phyloP scores from a whole-genome alignment of 2,113 vertebrate genomes.

The Pseudopipra pipra region DNA sequence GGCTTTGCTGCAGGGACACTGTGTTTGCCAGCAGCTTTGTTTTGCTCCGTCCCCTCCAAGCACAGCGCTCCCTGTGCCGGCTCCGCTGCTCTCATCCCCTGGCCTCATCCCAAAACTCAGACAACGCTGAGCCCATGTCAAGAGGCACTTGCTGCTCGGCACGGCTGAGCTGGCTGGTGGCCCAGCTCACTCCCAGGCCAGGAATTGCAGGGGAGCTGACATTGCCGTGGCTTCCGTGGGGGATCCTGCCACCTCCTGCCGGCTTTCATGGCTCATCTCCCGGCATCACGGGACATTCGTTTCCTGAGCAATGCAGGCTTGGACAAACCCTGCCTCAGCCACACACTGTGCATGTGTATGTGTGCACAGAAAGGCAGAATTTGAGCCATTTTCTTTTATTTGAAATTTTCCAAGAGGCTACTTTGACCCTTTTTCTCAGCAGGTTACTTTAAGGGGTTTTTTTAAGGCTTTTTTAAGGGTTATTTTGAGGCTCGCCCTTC shows the following conservation, averaged over 20 bases:
- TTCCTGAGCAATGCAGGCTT: neutral
- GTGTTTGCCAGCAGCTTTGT: neutral
- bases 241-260: neutral
- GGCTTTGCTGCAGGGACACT: neutral
- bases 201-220: neutral
- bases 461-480: neutral
- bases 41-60: neutral
- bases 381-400: neutral
- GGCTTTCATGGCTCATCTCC: neutral
- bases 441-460: neutral
- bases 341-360: rapidly evolving
- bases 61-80: neutral
- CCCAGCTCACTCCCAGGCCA: neutral
- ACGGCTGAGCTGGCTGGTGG: neutral
- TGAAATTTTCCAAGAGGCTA: neutral
- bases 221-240: neutral
- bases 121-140: neutral
- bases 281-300: neutral
- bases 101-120: neutral
- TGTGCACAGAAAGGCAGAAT: neutral
- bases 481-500: neutral
- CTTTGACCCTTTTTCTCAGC: neutral
- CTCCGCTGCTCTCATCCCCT: neutral
- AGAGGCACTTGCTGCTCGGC: constrained; percentile 37
- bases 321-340: neutral